Percentiles rank a stretch among this genome's conserved stretches.
These are phyloP conservation scores for Florisuga fusca DNA, from an alignment of 2,797 vertebrate species.

Conservation along the genomic window DNA sequence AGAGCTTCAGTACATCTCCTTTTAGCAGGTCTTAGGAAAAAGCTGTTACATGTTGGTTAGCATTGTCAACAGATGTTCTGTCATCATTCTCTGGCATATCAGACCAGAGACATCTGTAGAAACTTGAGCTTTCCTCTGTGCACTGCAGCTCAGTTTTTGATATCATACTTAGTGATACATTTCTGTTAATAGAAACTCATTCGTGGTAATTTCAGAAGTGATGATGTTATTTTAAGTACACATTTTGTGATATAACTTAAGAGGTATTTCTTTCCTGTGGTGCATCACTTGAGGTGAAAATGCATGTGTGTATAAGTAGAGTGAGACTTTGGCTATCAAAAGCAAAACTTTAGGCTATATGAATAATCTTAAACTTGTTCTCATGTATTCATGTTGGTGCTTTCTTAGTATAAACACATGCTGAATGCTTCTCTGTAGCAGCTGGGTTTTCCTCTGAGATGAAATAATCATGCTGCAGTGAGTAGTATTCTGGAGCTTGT, in stretches of 20 bases:
- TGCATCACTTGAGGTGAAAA: background rate
- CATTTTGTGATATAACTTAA: background rate
- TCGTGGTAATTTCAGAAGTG: background rate
- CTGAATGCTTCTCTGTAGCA: background rate
- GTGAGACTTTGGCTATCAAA: background rate
- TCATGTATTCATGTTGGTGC: background rate
- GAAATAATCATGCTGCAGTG: background rate
- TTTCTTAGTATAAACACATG: background rate
- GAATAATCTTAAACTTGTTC: background rate
- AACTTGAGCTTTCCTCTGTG: background rate
- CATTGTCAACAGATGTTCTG: background rate
- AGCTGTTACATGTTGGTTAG: accelerated
- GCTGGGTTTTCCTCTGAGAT: background rate
- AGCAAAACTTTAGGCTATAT: background rate
- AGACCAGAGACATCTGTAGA: background rate
- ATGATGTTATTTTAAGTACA: background rate
- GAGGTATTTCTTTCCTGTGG: background rate
- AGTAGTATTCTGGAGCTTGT: background rate
- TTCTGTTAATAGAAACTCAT: background rate
- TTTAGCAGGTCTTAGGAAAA: background rate
- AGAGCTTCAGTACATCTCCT: background rate
- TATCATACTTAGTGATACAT: background rate
- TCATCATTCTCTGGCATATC: background rate
- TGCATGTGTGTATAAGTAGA: background rate
- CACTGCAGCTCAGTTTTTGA: background rate